phyloP scores from a whole-genome alignment of 2,888 invertebrate species.

The Gerosis bhagava region DNA sequence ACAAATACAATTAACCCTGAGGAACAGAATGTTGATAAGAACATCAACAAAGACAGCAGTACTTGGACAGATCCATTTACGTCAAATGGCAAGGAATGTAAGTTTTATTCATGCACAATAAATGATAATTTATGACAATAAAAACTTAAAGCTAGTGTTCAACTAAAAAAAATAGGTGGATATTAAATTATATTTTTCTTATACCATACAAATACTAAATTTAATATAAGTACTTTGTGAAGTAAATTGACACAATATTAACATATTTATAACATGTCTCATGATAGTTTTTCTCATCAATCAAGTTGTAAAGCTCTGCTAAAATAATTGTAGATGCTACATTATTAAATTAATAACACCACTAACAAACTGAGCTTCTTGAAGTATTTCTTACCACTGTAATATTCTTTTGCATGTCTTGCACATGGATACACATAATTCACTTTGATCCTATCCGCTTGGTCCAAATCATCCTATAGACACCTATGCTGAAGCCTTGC shows the following conservation, averaged over 20 bases:
- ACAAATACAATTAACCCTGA: conserved; percentile 46
- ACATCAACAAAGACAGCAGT: conserved; percentile 41
- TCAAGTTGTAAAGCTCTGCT: conserved; percentile 5
- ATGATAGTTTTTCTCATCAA: not conserved
- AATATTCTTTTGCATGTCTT: conserved; percentile 78
- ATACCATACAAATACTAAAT: not conserved
- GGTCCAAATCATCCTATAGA: conserved; percentile 60
- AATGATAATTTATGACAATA: not conserved
- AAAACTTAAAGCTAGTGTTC: too few species aligned
- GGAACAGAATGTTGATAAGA: conserved; percentile 44
- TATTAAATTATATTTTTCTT: too few species aligned
- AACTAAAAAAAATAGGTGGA: too few species aligned
- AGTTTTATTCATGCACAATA: conserved; percentile 40
- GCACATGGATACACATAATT: conserved; percentile 72
- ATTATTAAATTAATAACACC: too few species aligned
- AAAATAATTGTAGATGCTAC: conserved; percentile 20
- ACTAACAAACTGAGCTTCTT: conserved; percentile 34
- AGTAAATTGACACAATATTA: too few species aligned
- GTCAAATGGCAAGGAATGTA: conserved; percentile 75
- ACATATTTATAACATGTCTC: too few species aligned
- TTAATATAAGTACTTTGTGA: too few species aligned
- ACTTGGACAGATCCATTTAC: conserved; percentile 70
- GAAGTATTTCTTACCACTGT: conserved; percentile 44
- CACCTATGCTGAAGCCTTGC: conserved; percentile 79
- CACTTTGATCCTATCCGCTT: conserved; percentile 64